These are phyloP conservation scores for Drosophila eohydei DNA, from an alignment of 2,888 invertebrate genomes.

Conservation along the genomic window DNA sequence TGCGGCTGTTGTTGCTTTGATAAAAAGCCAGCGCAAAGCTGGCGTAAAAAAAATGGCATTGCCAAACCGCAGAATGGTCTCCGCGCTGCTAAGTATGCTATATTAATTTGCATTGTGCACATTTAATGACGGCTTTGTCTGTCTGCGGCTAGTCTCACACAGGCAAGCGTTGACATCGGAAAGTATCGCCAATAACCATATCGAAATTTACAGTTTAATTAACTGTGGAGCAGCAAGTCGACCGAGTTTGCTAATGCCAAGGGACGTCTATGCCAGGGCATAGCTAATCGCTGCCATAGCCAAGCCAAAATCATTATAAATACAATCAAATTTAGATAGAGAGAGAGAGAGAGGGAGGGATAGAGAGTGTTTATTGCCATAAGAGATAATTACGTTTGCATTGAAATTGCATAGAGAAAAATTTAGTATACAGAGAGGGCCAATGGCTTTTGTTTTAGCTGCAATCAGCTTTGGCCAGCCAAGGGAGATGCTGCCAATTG, in stretches of 20 bases:
- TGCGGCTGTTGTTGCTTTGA: slow-evolving; percentile 59
- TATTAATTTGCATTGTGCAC: slow-evolving; percentile 72
- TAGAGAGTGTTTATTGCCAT: slow-evolving; percentile 50
- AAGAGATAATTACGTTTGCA: slow-evolving; percentile 72
- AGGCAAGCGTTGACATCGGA: neutral
- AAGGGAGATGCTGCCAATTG: slow-evolving; percentile 20
- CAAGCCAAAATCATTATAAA: slow-evolving; percentile 34
- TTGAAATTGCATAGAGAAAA: slow-evolving; percentile 63
- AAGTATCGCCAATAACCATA: slow-evolving; percentile 11
- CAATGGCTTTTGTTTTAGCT: slow-evolving; percentile 71
- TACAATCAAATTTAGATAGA: slow-evolving; percentile 26
- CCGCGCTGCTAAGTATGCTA: slow-evolving; percentile 73
- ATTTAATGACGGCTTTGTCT: slow-evolving; percentile 56
- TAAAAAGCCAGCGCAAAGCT: slow-evolving; percentile 47
- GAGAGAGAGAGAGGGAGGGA: neutral
- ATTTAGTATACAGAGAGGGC: slow-evolving; percentile 4
- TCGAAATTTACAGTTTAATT: slow-evolving; percentile 51
- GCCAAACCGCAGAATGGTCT: slow-evolving; percentile 61
- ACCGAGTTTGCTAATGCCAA: slow-evolving; percentile 7
- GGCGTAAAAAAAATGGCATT: slow-evolving; percentile 36
- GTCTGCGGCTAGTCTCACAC: slow-evolving; percentile 55
- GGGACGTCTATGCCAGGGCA: slow-evolving; percentile 6
- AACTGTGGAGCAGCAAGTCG: slow-evolving; percentile 12
- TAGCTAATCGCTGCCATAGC: slow-evolving; percentile 48
- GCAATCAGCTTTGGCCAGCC: slow-evolving; percentile 41